Base-by-base conservation (phyloP, 2,113 vertebrate species). In the Chinchilla lanigera region DNA sequence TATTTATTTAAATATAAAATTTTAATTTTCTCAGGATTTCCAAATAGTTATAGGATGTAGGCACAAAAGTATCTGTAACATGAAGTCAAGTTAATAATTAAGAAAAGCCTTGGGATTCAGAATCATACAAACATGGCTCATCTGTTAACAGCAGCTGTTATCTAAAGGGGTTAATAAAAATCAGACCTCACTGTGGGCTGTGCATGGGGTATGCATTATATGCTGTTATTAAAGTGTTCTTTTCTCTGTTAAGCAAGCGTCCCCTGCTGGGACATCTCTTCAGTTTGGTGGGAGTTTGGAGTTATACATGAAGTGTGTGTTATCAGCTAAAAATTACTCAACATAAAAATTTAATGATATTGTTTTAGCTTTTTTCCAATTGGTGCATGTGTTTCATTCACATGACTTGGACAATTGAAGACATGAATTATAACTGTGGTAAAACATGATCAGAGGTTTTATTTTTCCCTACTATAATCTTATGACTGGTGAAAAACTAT, bases 181-280 rank as follows among this genome's bases (percentile, higher is more conserved):
- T 94, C 85, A 90, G 78, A 80, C 90, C 90, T 78, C 92, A 30
- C 81, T 93, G 90, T 67, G 78, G 47, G 28, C 78, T 89, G 81
- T 75, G 65, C 95, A 95, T 86, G 85, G 94, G n/a, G 58, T 78
- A 91, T 92, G 69, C 47, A 92, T 87, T 95, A 73, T 83, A 35
- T 88, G 83, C 90, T 97, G 96, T 94, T 82, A 91, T 84, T 96
- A 89, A 97, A 97, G 35, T 93, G 75, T 96, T 96, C 96, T 97
- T 96, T 96, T 80, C 92, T 93, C 90, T 96, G 61, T 69, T 97
- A 96, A 96, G 94, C 90, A 97, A 97, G 82, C 86, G 94, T 95
- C 44, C 13, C 96, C 96, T 71, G 82, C 96, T 96, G 96, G 38
- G 95, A 86, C 92, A 86, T 85, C 78, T 81, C 90, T 95, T 97